A percentile compares a stretch with the other conserved stretches of the same genome.
Conservation (phyloP, 2,113 vertebrate species). For the Carassius carassius region DNA sequence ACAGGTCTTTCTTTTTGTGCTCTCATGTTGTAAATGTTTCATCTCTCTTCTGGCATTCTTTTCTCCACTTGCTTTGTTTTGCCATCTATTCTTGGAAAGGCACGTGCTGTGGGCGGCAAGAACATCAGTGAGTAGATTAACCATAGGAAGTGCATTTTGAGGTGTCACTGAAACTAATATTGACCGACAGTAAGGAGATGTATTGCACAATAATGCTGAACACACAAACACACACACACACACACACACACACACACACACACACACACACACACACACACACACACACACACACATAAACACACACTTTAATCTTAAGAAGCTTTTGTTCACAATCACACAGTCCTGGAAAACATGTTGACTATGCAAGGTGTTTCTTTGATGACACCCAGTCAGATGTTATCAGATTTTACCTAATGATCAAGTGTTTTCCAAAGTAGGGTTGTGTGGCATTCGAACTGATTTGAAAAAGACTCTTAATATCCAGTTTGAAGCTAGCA, state of each 20-base stretch:
- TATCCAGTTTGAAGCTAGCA: background rate
- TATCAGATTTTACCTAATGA: background rate
- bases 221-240: background rate
- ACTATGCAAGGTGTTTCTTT: background rate
- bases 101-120: background rate
- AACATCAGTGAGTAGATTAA: background rate
- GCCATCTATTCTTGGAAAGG: background rate
- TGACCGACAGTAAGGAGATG: background rate
- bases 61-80: background rate
- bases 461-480: background rate
- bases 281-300: background rate
- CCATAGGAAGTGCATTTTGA: background rate
- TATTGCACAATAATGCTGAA: background rate
- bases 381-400: background rate
- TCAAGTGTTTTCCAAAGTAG: background rate
- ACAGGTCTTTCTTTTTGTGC: background rate
- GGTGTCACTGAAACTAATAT: background rate
- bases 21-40: conserved; percentile 4
- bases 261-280: background rate
- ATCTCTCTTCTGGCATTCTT: background rate
- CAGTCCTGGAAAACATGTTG: background rate
- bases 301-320: background rate
- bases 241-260: background rate
- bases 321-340: background rate
- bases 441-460: background rate